phyloP scores from a whole-genome alignment of 2,797 vertebrate species.

The Zonotrichia albicollis region DNA sequence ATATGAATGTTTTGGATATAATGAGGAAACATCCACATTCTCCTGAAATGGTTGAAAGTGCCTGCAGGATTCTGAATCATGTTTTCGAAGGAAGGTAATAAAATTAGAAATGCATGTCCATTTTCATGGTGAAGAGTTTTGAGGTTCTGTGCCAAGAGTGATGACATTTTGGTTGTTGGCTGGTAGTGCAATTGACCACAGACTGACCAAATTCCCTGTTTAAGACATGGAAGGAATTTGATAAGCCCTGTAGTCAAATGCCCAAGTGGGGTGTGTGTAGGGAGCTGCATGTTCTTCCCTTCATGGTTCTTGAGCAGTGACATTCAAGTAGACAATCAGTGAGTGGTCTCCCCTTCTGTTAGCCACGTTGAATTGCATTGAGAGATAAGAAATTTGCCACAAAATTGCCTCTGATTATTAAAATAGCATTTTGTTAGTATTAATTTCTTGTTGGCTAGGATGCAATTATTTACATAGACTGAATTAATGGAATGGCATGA shows the following conservation, averaged over 20 bases:
- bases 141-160: neutral
- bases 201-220: neutral
- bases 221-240: neutral
- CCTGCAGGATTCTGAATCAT: slow-evolving; percentile 85
- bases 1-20: slow-evolving; percentile 90
- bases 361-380: neutral
- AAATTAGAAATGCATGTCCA: neutral
- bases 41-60: slow-evolving; percentile 84
- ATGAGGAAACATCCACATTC: slow-evolving; percentile 85
- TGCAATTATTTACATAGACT: neutral
- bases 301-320: neutral
- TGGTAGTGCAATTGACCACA: neutral
- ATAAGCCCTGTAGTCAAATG: neutral
- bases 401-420: neutral
- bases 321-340: fast-evolving
- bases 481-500: neutral
- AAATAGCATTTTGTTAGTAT: neutral
- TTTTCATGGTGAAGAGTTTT: neutral
- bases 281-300: neutral
- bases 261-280: neutral
- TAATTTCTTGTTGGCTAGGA: neutral
- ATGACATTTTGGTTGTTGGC: neutral
- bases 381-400: neutral
- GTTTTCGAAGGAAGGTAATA: slow-evolving; percentile 90
- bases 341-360: neutral